phyloP scores from a whole-genome alignment of 2,113 vertebrate genomes.

The Hemichromis elongatus region DNA sequence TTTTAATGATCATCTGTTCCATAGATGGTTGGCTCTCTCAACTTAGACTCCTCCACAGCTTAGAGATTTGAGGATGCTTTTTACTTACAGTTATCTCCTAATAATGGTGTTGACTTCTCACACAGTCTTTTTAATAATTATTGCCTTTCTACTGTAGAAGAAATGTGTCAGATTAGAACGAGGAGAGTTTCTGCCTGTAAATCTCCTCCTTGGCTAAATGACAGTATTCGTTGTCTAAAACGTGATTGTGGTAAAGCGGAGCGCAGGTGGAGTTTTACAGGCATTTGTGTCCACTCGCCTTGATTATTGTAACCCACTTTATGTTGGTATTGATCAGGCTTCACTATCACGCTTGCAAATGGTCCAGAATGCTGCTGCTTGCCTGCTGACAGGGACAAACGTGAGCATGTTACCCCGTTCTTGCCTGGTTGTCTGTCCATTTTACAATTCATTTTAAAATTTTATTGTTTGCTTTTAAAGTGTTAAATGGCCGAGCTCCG shows the following conservation, averaged over 20 bases:
- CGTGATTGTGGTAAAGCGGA: too few relatives aligned
- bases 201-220: not conserved
- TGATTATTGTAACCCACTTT: too few relatives aligned
- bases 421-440: not conserved
- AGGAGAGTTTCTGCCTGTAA: not conserved
- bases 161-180: not conserved
- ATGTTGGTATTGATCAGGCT: too few relatives aligned
- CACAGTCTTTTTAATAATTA: not conserved
- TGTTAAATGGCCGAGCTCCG: not conserved
- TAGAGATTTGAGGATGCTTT: too few relatives aligned
- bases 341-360: not conserved
- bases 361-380: not conserved
- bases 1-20: not conserved
- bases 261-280: too few relatives aligned
- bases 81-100: not conserved
- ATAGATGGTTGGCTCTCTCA: not conserved
- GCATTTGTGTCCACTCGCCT: too few relatives aligned
- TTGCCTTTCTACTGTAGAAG: not conserved
- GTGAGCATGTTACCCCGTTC: not conserved
- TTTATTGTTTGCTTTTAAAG: not conserved
- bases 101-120: not conserved
- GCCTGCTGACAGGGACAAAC: not conserved
- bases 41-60: not conserved
- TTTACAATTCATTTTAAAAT: not conserved
- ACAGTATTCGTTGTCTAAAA: too few relatives aligned